Evolutionary conservation across 2,888 invertebrate genomes (phyloP), one percentile per base, ranked within the genome.

Genomic region (Brachyopa scutellaris): DNA sequence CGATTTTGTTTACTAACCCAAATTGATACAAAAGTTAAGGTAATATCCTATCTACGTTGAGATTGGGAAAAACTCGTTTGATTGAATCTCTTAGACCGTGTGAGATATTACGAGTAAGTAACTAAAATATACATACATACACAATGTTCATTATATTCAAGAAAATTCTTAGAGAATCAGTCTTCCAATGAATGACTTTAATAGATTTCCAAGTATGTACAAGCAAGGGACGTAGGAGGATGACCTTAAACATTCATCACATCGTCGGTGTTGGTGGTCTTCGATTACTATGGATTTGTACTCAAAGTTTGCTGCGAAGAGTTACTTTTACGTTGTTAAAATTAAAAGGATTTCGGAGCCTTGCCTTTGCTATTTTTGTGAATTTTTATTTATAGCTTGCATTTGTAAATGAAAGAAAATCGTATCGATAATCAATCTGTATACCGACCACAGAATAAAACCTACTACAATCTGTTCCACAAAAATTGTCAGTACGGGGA

Each of bases 1-100:
- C 47, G 38, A 57, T 23, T 57, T 38, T 31, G 64, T 49, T 70
- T 59, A 70, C 21, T 70, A 59, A 45, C 45, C 61, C 38, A 38
- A 38, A 61, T 53, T 29, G 17, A 57, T n/a, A n/a, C n/a, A n/a
- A n/a, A n/a, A n/a, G n/a, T n/a, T n/a, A n/a, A n/a, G n/a, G n/a
- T n/a, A n/a, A n/a, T n/a, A n/a, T n/a, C n/a, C n/a, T n/a, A 17
- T 61, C 17, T 49, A 53, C 42, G 53, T 51, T 51, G 23, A 26
- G 23, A 13, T 73, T 17, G 13, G 66, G 42, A 9, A 13, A 31
- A 40, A 31, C 47, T 61, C 67, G 53, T 67, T 76, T 21, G 55
- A 15, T 31, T 42, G 53, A 67, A 55, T 67, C 31, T 42, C 53
- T 31, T n/a, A n/a, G n/a, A 55, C 9, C 42, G 33, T 42, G 21